Conservation (phyloP, 2,797 vertebrate genomes). For the Tenualosa thibaudeaui region DNA sequence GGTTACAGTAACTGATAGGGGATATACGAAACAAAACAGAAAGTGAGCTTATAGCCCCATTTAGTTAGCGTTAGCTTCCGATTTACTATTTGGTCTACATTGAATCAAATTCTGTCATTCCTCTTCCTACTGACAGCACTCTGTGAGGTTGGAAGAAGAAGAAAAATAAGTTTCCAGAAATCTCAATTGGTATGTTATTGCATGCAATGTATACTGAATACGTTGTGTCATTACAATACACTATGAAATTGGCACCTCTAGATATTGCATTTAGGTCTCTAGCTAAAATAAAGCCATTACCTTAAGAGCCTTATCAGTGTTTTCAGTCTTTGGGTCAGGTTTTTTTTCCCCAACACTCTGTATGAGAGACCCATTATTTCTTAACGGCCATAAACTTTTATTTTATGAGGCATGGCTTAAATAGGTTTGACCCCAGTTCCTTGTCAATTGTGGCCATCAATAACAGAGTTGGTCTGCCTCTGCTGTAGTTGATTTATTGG, state of each 20-base stretch:
- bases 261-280: neutral
- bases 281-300: neutral
- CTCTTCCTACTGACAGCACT: too few relatives aligned
- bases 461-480: slow-evolving; percentile 52
- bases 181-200: too few relatives aligned
- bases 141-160: too few relatives aligned
- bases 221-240: too few relatives aligned
- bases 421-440: slow-evolving; percentile 59
- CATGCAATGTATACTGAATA: too few relatives aligned
- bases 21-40: too few relatives aligned
- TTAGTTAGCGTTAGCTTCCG: too few relatives aligned
- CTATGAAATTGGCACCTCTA: neutral
- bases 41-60: neutral
- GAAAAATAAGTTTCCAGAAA: too few relatives aligned
- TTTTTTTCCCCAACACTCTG: neutral
- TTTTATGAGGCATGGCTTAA: slow-evolving; percentile 69
- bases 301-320: neutral
- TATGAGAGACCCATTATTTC: slow-evolving; percentile 26
- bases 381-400: slow-evolving; percentile 57
- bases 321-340: neutral
- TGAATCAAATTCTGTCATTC: too few relatives aligned
- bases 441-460: slow-evolving; percentile 65
- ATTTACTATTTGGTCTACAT: too few relatives aligned
- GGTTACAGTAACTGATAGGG: too few relatives aligned
- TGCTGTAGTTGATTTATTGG: slow-evolving; percentile 65